Evolutionary conservation across 2,113 vertebrate genomes (phyloP).

Genomic region (Morone chrysops): DNA sequence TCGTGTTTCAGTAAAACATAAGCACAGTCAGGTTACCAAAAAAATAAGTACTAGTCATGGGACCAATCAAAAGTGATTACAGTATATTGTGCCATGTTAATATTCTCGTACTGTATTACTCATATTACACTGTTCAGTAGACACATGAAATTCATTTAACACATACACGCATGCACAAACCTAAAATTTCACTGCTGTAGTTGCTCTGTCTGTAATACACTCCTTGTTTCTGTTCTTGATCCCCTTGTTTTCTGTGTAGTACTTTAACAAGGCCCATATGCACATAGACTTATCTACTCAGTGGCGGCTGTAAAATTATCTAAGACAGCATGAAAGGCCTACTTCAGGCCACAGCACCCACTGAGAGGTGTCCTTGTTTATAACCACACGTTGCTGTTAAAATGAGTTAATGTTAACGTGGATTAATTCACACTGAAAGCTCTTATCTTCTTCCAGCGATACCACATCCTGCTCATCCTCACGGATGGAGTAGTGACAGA

Average conservation of each 20-base stretch:
- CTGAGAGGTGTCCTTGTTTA: constrained; percentile 31
- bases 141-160: constrained; percentile 22
- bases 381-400: constrained; percentile 18
- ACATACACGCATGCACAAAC: neutral
- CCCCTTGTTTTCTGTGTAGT: constrained; percentile 12
- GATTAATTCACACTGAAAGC: constrained; percentile 39
- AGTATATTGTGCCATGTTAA: neutral
- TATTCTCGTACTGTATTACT: constrained; percentile 9
- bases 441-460: constrained; percentile 84
- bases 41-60: neutral
- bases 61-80: constrained; percentile 1
- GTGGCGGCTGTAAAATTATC: constrained; percentile 36
- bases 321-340: constrained; percentile 36
- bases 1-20: neutral
- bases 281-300: constrained; percentile 3
- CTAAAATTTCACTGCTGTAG: neutral
- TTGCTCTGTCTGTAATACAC: neutral
- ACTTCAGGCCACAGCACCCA: constrained; percentile 33
- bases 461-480: constrained; percentile 95
- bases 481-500: constrained; percentile 95
- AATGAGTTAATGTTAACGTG: constrained; percentile 22
- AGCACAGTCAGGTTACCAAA: neutral
- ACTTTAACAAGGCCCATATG: constrained; percentile 13
- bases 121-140: neutral
- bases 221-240: constrained; percentile 7